Percentiles rank a stretch among this genome's conserved stretches.
phyloP scores from a whole-genome alignment of 2,888 invertebrate genomes.

The Caenorhabditis sp. region DNA sequence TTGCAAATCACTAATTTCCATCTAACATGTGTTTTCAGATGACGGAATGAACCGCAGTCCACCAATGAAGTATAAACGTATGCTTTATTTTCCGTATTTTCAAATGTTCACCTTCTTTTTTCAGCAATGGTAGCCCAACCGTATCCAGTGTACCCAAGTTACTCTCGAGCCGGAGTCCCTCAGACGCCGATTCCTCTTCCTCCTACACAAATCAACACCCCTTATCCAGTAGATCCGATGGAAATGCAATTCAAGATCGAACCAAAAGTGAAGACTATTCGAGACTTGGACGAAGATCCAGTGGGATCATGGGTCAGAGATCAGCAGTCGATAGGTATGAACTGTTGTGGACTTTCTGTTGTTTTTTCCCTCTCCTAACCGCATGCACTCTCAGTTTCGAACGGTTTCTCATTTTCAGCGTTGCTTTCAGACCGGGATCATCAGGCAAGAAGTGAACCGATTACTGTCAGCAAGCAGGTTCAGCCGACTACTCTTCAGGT shows the following conservation, averaged over 20 bases:
- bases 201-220: constrained; percentile 66
- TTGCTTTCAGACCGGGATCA: constrained; percentile 66
- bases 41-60: constrained; percentile 41
- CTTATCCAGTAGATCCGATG: constrained; percentile 68
- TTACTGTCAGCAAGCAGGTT: constrained; percentile 59
- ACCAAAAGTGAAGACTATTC: constrained; percentile 54
- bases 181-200: constrained; percentile 70
- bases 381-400: constrained; percentile 59
- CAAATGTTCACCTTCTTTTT: too few relatives aligned
- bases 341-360: not conserved
- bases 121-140: constrained; percentile 65
- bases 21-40: not conserved
- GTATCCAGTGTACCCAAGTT: constrained; percentile 67
- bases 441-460: constrained; percentile 74
- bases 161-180: constrained; percentile 68
- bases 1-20: not conserved
- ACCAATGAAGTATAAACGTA: constrained; percentile 50
- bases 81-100: too few relatives aligned
- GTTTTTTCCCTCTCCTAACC: constrained; percentile 36
- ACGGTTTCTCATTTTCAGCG: constrained; percentile 63
- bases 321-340: constrained; percentile 70
- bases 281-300: constrained; percentile 72
- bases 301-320: constrained; percentile 74
- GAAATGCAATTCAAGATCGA: constrained; percentile 57
- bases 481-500: constrained; percentile 59